A percentile compares a stretch with the other conserved stretches of the same genome.
Evolutionary conservation across 2,113 vertebrate genomes (phyloP).

Genomic region (Sander vitreus): DNA sequence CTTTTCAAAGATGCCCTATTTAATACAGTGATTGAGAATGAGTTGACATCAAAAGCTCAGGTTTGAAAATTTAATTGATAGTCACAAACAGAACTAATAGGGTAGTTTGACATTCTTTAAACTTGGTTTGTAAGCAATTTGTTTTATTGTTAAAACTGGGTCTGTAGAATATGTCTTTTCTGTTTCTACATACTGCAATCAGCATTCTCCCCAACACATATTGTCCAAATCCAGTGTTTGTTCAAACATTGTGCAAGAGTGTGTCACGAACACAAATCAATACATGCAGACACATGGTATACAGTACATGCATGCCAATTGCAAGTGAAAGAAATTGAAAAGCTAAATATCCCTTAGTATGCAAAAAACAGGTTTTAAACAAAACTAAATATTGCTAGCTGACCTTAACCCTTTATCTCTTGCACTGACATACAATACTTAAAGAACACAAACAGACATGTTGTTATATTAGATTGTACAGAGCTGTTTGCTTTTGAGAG

Average conservation of each 20-base stretch:
- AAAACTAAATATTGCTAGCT: background rate
- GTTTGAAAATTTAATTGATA: background rate
- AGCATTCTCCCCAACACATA: background rate
- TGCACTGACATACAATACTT: background rate
- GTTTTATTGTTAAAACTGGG: background rate
- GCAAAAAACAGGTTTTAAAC: background rate
- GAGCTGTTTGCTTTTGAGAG: constrained; percentile 59
- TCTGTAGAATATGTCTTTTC: background rate
- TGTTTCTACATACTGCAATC: background rate
- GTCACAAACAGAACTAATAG: background rate
- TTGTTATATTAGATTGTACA: constrained; percentile 27
- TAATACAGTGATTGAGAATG: background rate
- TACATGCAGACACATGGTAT: background rate
- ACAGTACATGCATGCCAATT: background rate
- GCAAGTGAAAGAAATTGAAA: background rate
- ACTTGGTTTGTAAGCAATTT: background rate
- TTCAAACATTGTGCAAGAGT: background rate
- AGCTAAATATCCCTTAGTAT: background rate
- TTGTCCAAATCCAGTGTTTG: background rate
- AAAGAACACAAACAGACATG: constrained; percentile 23
- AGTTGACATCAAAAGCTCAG: background rate
- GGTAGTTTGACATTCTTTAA: background rate
- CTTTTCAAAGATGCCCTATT: constrained; percentile 33
- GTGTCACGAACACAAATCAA: background rate
- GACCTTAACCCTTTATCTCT: background rate